These are phyloP conservation scores for Pangasius mekongensis DNA, from an alignment of 2,797 vertebrate species.

Conservation along the genomic window DNA sequence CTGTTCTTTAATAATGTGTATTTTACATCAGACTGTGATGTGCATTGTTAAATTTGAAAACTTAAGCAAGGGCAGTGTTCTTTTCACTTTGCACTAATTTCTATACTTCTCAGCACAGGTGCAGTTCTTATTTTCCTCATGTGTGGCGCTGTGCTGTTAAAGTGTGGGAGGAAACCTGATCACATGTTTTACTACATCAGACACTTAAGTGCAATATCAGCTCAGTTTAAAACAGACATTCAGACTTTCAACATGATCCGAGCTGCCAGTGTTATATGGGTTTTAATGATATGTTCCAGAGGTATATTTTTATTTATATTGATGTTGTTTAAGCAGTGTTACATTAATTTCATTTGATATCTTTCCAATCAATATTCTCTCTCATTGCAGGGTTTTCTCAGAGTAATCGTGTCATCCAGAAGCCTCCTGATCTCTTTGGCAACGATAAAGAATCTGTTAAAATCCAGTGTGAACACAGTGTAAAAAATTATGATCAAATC, in stretches of 20 bases:
- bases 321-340: neutral
- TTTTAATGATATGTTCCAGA: neutral
- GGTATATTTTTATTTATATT: neutral
- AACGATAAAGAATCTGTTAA: neutral
- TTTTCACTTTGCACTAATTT: neutral
- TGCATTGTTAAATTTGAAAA: neutral
- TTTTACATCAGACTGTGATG: neutral
- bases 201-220: neutral
- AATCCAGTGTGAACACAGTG: slow-evolving; percentile 62
- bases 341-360: neutral
- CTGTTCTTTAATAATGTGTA: neutral
- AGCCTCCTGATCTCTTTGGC: slow-evolving; percentile 35
- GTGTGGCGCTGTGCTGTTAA: neutral
- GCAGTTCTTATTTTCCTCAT: neutral
- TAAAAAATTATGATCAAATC: slow-evolving; percentile 42
- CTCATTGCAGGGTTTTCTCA: slow-evolving; percentile 38
- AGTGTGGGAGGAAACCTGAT: neutral
- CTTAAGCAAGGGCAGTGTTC: neutral
- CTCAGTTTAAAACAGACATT: neutral
- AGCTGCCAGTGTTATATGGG: neutral
- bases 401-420: slow-evolving; percentile 42
- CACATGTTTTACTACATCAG: neutral
- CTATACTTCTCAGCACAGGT: neutral
- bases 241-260: slow-evolving; percentile 12
- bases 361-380: neutral